Evolutionary conservation across 2,113 vertebrate species (phyloP).

Genomic region (Centropus unirufus): DNA sequence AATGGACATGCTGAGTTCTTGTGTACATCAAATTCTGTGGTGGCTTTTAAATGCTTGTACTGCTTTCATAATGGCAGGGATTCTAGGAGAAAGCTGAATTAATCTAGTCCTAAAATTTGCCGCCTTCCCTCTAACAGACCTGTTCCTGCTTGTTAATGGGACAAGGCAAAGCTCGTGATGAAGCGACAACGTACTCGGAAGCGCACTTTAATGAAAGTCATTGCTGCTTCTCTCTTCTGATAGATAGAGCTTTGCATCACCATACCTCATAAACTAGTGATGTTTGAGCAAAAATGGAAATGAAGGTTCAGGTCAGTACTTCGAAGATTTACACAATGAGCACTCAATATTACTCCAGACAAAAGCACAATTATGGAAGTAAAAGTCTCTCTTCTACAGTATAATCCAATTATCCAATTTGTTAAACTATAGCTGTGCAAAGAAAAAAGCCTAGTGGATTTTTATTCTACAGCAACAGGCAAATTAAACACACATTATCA

Average conservation of each 20-base stretch:
- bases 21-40: constrained; percentile 19
- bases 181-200: constrained; percentile 42
- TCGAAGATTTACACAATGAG: not conserved
- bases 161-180: constrained; percentile 70
- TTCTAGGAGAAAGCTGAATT: constrained; percentile 40
- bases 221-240: constrained; percentile 51
- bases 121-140: constrained; percentile 43
- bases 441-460: constrained; percentile 33
- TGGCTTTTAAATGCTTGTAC: constrained; percentile 30
- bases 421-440: not conserved
- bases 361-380: not conserved
- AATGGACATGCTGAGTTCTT: not conserved
- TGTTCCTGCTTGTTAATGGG: constrained; percentile 65
- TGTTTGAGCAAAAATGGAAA: constrained; percentile 59
- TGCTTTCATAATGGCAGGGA: constrained; percentile 20
- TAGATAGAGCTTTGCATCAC: constrained; percentile 49
- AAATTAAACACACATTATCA: constrained; percentile 70
- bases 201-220: constrained; percentile 69
- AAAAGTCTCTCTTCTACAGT: not conserved
- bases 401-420: not conserved
- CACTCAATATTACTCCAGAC: constrained; percentile 5
- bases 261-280: constrained; percentile 46
- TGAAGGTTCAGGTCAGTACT: constrained; percentile 24
- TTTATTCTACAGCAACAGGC: constrained; percentile 50
- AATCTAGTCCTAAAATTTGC: constrained; percentile 48